Conservation (phyloP, 2,797 vertebrate genomes). For the Sorex maritimensis region DNA sequence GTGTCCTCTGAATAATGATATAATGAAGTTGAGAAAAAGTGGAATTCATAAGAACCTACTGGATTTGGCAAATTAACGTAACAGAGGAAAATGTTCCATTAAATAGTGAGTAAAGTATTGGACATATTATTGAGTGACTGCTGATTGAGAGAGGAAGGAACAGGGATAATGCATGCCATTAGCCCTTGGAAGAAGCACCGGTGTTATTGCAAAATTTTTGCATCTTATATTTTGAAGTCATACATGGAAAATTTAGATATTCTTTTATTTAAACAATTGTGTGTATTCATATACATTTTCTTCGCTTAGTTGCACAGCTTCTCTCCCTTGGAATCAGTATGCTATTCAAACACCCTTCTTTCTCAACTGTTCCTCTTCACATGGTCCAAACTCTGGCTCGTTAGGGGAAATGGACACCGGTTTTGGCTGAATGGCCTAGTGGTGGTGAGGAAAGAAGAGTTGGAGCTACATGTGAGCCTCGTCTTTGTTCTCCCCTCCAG, state of each 20-base stretch:
- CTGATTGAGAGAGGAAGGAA: neutral
- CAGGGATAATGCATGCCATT: neutral
- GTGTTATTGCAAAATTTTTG: neutral
- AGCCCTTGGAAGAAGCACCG: neutral
- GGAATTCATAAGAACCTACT: neutral
- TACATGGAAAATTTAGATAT: neutral
- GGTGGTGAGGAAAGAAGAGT: neutral
- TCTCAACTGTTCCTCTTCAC: neutral
- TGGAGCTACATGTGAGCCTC: neutral
- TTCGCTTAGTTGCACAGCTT: neutral
- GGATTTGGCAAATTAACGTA: neutral
- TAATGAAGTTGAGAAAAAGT: neutral
- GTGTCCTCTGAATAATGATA: neutral
- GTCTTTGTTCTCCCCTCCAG: neutral
- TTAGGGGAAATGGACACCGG: fast-evolving
- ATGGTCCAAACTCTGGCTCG: neutral
- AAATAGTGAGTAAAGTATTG: neutral
- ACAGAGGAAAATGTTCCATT: neutral
- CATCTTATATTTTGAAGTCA: neutral
- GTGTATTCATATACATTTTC: neutral
- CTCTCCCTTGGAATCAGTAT: neutral
- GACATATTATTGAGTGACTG: neutral
- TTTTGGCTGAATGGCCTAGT: neutral
- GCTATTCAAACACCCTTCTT: neutral
- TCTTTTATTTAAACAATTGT: neutral